These are phyloP conservation scores for Hapalemur alaotrensis DNA, from an alignment of 2,797 vertebrate species.

Conservation along the genomic window DNA sequence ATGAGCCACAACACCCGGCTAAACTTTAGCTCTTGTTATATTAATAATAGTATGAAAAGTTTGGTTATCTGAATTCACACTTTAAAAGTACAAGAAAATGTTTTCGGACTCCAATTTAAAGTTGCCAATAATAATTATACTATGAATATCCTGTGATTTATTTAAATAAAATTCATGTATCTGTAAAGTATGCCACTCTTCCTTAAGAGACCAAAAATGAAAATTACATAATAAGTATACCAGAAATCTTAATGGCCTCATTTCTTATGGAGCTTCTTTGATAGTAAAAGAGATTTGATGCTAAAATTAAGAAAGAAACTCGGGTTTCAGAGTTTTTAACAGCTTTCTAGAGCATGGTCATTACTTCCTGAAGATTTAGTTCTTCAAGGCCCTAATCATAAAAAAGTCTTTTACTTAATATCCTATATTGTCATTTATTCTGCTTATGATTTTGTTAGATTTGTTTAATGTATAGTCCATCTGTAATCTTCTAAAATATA, in stretches of 20 bases:
- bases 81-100: conserved; percentile 19
- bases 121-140: background rate
- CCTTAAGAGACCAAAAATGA: background rate
- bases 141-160: background rate
- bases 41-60: background rate
- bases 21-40: background rate
- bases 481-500: conserved; percentile 42
- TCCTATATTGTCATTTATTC: background rate
- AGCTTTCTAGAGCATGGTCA: background rate
- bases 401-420: background rate
- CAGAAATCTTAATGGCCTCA: background rate
- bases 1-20: background rate
- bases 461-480: background rate
- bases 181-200: background rate
- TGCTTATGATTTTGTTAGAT: background rate
- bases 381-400: background rate
- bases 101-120: conserved; percentile 8
- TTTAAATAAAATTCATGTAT: conserved; percentile 18
- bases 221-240: conserved; percentile 31
- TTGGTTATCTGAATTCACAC: background rate
- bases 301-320: background rate
- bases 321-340: background rate
- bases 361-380: background rate
- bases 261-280: background rate
- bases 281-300: background rate